Evolutionary conservation across 2,888 invertebrate genomes (phyloP), one percentile per base, ranked within the genome.

Genomic region (Antitype chi): DNA sequence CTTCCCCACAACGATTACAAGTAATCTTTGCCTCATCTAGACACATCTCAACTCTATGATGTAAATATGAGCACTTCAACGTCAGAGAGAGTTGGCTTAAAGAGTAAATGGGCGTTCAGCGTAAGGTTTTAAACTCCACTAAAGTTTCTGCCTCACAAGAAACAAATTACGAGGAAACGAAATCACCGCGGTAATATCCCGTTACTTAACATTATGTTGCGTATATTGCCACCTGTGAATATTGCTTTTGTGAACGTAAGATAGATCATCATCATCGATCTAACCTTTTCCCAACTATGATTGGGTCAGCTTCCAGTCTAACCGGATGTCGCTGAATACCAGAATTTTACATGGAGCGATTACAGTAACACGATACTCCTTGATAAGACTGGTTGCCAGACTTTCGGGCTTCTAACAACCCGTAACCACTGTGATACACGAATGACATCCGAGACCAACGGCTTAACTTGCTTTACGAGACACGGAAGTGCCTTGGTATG

Each of bases 101-200:
- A 94, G 91, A 93, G 93, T 94, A 95, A 94, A 94, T 94, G 92
- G 91, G 91, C 91, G 93, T 93, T 92, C 93, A 91, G 93, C 92
- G 93, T 93, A 94, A 93, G 93, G 92, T 94, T 94, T 94, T 92
- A 94, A 95, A 93, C 93, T 92, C 87, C 89, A 89, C 91, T 92
- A 92, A 94, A 94, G 93, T 94, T 95, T 90, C 92, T 91, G 91
- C 90, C 91, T 89, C 87, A 92, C 92, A 93, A 94, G 93, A 93
- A 92, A 95, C 93, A 95, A 95, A 95, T 95, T 94, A 94, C 91
- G 86, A 90, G 93, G 92, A 94, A 95, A 94, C 93, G 90, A 93
- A 94, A 94, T 93, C 90, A 93, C 90, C 88, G 86, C 84, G 69
- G 87, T 88, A 91, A 89, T 89, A 81, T 81, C 70, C 82, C 84